Percentiles rank a stretch among this genome's conserved stretches.
phyloP scores from a whole-genome alignment of 2,113 vertebrate genomes.

The Hiodon alosoides region DNA sequence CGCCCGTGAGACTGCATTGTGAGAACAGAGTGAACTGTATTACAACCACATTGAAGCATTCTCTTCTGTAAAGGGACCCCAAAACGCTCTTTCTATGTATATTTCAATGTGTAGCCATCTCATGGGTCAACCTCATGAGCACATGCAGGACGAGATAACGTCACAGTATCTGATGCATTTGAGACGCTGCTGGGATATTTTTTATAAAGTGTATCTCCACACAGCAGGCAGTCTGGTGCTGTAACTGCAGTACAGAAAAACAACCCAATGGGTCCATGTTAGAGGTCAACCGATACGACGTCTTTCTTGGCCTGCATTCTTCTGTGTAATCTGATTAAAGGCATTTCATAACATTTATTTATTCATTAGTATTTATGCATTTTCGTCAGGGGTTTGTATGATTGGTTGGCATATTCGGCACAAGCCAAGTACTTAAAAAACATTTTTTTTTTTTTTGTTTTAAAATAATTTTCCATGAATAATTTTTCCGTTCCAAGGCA shows the following conservation, averaged over 20 bases:
- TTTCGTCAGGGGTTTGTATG: too few relatives aligned
- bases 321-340: not conserved
- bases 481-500: too few relatives aligned
- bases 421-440: too few relatives aligned
- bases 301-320: not conserved
- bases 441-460: too few relatives aligned
- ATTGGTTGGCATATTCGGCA: too few relatives aligned
- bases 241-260: constrained; percentile 19
- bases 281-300: constrained; percentile 49
- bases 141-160: constrained; percentile 42
- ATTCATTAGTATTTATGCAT: too few relatives aligned
- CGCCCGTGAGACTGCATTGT: too few relatives aligned
- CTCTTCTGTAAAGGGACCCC: not conserved
- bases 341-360: too few relatives aligned
- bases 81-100: not conserved
- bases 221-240: constrained; percentile 38
- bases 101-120: not conserved
- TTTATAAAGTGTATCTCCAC: constrained; percentile 22
- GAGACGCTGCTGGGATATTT: constrained; percentile 19
- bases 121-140: not conserved
- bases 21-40: not conserved
- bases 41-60: not conserved
- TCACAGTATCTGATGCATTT: constrained; percentile 13
- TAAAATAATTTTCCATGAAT: too few relatives aligned
- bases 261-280: constrained; percentile 31